Conservation (phyloP, 2,888 invertebrate species). For the Didymodactylos carnosus region DNA sequence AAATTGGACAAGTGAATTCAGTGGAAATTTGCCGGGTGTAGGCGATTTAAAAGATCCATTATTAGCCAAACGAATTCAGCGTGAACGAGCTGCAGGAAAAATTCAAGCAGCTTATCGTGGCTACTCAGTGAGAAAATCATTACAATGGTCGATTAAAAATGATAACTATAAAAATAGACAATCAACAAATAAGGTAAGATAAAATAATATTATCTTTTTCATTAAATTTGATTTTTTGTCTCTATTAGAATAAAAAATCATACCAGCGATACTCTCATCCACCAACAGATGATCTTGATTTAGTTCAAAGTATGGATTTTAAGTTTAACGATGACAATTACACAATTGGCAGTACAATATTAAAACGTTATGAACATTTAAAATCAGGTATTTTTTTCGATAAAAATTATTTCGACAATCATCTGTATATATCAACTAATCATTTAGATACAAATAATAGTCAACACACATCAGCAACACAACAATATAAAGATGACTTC, state of each 20-base stretch:
- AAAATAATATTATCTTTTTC: too few species aligned
- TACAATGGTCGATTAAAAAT: slow-evolving; percentile 8
- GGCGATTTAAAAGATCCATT: not conserved
- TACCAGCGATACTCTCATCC: too few species aligned
- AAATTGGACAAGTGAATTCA: not conserved
- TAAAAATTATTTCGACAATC: too few species aligned
- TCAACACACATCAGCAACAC: too few species aligned
- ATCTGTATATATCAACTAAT: too few species aligned
- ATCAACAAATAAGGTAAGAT: too few species aligned
- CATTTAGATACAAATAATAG: too few species aligned
- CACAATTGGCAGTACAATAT: not conserved
- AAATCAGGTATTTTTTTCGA: too few species aligned
- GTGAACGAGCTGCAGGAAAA: slow-evolving; percentile 19
- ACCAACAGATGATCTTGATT: not conserved
- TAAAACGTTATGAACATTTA: not conserved
- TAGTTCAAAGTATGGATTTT: not conserved
- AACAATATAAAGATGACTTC: too few species aligned
- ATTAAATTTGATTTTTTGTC: too few species aligned
- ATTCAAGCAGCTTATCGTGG: slow-evolving; percentile 24
- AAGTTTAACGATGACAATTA: not conserved
- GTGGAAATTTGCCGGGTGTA: too few species aligned
- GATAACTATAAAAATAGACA: not conserved
- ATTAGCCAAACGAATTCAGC: not conserved
- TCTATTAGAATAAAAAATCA: too few species aligned
- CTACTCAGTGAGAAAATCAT: slow-evolving; percentile 20